A percentile compares a stretch with the other conserved stretches of the same genome.
These are phyloP conservation scores for Amblyjoppa fuscipennis DNA, from an alignment of 2,888 invertebrate genomes.

Conservation along the genomic window DNA sequence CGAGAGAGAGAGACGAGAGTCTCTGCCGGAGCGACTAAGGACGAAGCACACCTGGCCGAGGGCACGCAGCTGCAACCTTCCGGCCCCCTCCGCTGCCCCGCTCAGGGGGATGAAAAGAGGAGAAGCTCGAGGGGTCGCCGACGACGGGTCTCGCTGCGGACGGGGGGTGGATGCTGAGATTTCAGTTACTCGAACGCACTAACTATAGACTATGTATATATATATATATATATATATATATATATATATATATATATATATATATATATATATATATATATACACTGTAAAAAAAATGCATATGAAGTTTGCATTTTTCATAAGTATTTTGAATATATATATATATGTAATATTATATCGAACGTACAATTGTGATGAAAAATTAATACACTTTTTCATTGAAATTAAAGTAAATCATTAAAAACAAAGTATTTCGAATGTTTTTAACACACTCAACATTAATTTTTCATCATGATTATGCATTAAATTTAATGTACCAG, in stretches of 20 bases:
- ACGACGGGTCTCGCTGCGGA: constrained; percentile 70
- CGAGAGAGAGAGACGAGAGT: constrained; percentile 56
- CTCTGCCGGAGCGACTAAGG: constrained; percentile 59
- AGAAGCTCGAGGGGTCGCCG: constrained; percentile 77
- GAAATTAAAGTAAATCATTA: too few species aligned
- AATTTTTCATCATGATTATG: too few species aligned
- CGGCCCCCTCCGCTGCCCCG: constrained; percentile 75
- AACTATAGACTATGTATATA: background rate
- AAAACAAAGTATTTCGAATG: too few species aligned
- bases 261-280: background rate
- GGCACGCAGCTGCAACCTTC: constrained; percentile 81
- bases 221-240: background rate
- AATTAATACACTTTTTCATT: too few species aligned
- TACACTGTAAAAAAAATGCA: too few species aligned
- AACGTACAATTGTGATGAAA: too few species aligned
- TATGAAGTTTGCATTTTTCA: too few species aligned
- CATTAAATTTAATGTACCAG: too few species aligned
- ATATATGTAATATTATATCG: too few species aligned
- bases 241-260: background rate
- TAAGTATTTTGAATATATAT: too few species aligned
- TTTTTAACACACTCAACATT: too few species aligned
- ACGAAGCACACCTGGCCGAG: constrained; percentile 82
- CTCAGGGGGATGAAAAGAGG: constrained; percentile 80
- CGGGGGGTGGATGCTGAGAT: constrained; percentile 82
- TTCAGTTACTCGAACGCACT: constrained; percentile 74